Evolutionary conservation across 2,888 invertebrate genomes (phyloP), one percentile per base, ranked within the genome.

Genomic region (Drosophila planitibia): DNA sequence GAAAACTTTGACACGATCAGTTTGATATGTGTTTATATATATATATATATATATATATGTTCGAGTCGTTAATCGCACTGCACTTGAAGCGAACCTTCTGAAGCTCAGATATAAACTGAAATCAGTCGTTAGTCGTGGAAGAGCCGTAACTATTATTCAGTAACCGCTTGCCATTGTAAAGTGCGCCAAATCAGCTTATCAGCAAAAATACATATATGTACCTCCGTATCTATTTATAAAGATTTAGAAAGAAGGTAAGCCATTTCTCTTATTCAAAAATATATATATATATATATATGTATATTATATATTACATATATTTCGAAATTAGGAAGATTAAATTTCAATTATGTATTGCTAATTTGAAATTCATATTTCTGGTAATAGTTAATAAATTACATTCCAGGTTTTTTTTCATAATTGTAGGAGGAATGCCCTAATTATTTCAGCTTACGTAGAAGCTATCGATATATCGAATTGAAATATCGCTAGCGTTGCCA

Each of bases 81-180:
- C 44, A 57, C 59, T 47, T 33, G 52, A 51, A 65, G 55, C 59
- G 52, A 9, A 22, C 44, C 28, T 39, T 33, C n/a, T 49, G 78
- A 70, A 68, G 54, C 37, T 55, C 52, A 22, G 30, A 57, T 39
- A 32, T 1, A 22, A 68, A 79, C 78, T 79, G 32, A 79, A 10
- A 19, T 7, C 19, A 10, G 1, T 33, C 30, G 16, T 57, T 49
- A 25, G 25, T 28, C 3, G 0, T 16, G 19, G 28, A 25, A 28
- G 1, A 33, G 30, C 28, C 7, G 12, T n/a, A 28, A 47, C 58
- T 12, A 16, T 22, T 37, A 3, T 19, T 16, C 32, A 16, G 30
- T 41, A 30, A 62, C 58, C 44, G 44, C 16, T 65, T 25, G 41
- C 22, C 44, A 19, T 59, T 70, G 58, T n/a, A 35, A 44, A 57